Evolutionary conservation across 2,797 vertebrate species (phyloP), one percentile per base, ranked within the genome.

Genomic region (Enteromius thamalakanensis): DNA sequence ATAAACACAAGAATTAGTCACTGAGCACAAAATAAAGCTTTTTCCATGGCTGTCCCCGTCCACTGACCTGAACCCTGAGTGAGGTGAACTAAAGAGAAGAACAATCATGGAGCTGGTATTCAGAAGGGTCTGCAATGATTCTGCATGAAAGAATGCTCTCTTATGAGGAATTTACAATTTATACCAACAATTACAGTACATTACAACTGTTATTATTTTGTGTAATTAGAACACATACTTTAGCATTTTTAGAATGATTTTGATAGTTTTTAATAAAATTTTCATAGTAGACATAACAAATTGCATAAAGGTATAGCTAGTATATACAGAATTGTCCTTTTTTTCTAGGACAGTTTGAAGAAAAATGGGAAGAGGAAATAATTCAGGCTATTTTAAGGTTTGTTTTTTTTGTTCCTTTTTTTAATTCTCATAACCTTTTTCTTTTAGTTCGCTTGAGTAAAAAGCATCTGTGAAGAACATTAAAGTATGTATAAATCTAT

Each of bases 401-500:
- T 29, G 15, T 32, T 32, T 32, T 51, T 51, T 72, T 34, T 21
- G 7, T 51, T 72, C 2, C 26, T 72, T 47, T 75, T 70, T 34
- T 80, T 15, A 62, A 67, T 79, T 51, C 32, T 51, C 34, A 47
- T 60, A 47, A 47, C 68, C 79, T 72, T 60, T 53, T 37, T 64
- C 55, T 72, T 72, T 42, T 49, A 71, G 23, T 62, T 71, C 3
- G 19, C 79, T 49, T 72, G 69, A 9, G n/a, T 72, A 40, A 49
- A 71, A 34, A 23, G 5, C 53, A 72, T 72, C 40, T 62, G 53
- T 29, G 79, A 51, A 40, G 70, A 81, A 65, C 78, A 80, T 85
- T 80, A 70, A 85, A 85, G 74, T 64, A 84, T 47, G 40, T 53
- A 51, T 29, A 71, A 53, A 82, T 45, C 62, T 76, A 76, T 81